Percentiles rank a stretch among this genome's conserved stretches.
Evolutionary conservation across 2,888 invertebrate genomes (phyloP).

Genomic region (Cyaniris semiargus): DNA sequence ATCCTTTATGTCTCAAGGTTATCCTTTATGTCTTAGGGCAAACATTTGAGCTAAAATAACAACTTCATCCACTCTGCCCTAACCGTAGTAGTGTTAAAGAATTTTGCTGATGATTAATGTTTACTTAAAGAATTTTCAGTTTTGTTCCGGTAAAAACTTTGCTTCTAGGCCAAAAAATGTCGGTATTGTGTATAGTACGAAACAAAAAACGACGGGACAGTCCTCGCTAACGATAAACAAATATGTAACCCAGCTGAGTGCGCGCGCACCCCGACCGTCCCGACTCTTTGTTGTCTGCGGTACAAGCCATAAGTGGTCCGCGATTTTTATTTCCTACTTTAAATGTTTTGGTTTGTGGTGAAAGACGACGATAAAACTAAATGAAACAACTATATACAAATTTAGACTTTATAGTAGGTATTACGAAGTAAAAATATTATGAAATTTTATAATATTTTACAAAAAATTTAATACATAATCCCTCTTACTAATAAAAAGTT

Average conservation of each 20-base stretch:
- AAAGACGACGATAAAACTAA: too few relatives aligned
- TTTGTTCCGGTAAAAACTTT: neutral
- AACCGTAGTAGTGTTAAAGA: neutral
- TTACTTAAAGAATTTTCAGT: neutral
- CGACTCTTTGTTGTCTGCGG: constrained; percentile 45
- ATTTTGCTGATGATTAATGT: neutral
- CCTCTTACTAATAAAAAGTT: too few relatives aligned
- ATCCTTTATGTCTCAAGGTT: too few relatives aligned
- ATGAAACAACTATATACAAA: too few relatives aligned
- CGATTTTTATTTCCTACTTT: constrained; percentile 34
- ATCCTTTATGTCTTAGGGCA: too few relatives aligned
- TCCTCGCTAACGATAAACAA: constrained; percentile 38
- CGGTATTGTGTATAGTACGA: neutral
- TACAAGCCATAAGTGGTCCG: constrained; percentile 41
- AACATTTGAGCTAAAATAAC: too few relatives aligned
- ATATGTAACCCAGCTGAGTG: constrained; percentile 50
- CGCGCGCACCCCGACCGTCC: constrained; percentile 57
- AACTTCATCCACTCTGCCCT: neutral
- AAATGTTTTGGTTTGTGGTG: neutral
- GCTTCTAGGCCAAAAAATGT: neutral
- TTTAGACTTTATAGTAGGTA: too few relatives aligned
- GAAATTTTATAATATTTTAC: too few relatives aligned
- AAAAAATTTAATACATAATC: too few relatives aligned
- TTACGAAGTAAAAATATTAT: too few relatives aligned
- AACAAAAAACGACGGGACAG: constrained; percentile 35